Evolutionary conservation across 2,888 invertebrate genomes (phyloP).

Genomic region (Campoplex capitator): DNA sequence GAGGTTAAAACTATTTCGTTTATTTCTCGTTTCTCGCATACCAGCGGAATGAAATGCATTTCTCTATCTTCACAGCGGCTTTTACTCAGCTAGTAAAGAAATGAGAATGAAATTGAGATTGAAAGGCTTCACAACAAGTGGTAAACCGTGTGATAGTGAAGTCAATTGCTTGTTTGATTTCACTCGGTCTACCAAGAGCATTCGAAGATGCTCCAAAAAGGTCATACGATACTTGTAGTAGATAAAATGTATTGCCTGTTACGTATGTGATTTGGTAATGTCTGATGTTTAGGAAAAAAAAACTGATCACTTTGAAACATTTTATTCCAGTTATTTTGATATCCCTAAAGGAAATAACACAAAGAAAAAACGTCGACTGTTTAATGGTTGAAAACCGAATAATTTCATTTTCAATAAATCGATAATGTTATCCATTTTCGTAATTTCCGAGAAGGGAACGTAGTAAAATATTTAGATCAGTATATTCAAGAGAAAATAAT

Average conservation of each 20-base stretch:
- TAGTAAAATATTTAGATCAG: background rate
- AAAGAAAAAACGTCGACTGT: too few species aligned
- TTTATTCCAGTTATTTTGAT: background rate
- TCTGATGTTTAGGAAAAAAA: background rate
- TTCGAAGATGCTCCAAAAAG: too few species aligned
- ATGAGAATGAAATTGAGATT: background rate
- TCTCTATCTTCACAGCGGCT: too few species aligned
- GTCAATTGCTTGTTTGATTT: background rate
- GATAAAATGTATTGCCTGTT: slow-evolving; percentile 2
- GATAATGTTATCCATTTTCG: background rate
- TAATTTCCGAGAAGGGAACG: background rate
- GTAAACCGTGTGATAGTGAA: background rate
- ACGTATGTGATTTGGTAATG: background rate
- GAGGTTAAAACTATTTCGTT: slow-evolving; percentile 4
- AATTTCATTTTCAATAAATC: background rate
- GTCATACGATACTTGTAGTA: background rate
- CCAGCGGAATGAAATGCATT: background rate
- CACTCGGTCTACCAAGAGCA: too few species aligned
- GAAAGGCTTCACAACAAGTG: background rate
- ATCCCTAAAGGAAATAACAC: too few species aligned
- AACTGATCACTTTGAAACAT: background rate
- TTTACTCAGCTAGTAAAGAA: background rate
- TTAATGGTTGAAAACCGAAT: too few species aligned
- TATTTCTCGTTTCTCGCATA: background rate
- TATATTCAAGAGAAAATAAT: background rate